A percentile compares a stretch with the other conserved stretches of the same genome.
Evolutionary conservation across 1,140 invertebrate genomes (phyloP).

Genomic region (Sycobia sp.): DNA sequence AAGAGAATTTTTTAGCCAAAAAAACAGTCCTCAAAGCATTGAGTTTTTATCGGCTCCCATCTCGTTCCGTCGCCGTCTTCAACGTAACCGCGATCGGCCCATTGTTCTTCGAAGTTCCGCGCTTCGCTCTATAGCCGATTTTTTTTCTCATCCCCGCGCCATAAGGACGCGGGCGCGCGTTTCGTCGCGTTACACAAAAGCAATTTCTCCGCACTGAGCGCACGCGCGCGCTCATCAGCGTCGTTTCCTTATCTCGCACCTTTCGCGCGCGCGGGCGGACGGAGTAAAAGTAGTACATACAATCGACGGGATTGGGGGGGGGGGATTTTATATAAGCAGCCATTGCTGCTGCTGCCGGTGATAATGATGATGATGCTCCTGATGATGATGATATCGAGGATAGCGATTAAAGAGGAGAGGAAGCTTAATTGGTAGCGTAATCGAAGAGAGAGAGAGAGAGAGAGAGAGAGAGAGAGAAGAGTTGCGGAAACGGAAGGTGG

Average conservation of each 20-base stretch:
- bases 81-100: constrained; percentile 17
- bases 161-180: neutral
- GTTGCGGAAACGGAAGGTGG: neutral
- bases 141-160: constrained; percentile 23
- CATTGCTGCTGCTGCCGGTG: too few relatives aligned
- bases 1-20: too few relatives aligned
- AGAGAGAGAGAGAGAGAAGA: neutral
- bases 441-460: neutral
- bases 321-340: too few relatives aligned
- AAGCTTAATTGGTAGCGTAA: neutral
- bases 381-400: too few relatives aligned
- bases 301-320: too few relatives aligned
- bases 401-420: constrained; percentile 16
- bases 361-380: too few relatives aligned
- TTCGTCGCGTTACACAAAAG: constrained; percentile 12
- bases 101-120: constrained; percentile 17
- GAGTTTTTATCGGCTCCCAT: too few relatives aligned
- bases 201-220: constrained; percentile 6
- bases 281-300: neutral
- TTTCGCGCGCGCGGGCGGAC: too few relatives aligned
- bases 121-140: neutral
- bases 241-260: neutral
- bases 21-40: too few relatives aligned
- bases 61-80: too few relatives aligned
- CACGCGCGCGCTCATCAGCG: neutral